Base-by-base conservation (phyloP, 2,797 vertebrate species). In the Crocodylus rhombifer region DNA sequence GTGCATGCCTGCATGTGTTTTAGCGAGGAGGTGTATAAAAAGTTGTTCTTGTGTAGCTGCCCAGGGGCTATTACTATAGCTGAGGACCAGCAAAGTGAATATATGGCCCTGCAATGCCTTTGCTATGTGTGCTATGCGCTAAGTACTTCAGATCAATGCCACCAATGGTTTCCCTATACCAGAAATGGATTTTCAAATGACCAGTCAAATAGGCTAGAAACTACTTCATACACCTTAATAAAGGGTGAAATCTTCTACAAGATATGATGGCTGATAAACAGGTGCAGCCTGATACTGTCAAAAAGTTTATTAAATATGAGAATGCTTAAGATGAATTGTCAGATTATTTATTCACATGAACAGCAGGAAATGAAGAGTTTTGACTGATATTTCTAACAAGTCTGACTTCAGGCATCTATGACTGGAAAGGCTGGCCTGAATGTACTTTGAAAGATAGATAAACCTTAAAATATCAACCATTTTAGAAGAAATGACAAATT, bases 291-390 rank as follows among this genome's bases (percentile, higher is more conserved):
- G 36, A 28, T n/a, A 11, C 51, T 77, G 26, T 26, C 89, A 88
- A 77, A 87, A 82, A 61, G 74, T 84, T 63, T 57, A 33, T 4
- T 33, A 62, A 20, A 90, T 77, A 18, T 63, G 65, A 85, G 60
- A 86, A 79, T 55, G 63, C 89, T 2, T 0, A 9, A 14, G 78
- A 55, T 77, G 51, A 92, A 94, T 90, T 82, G 62, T 87, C 84
- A 85, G n/a, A 60, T 92, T 92, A 81, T 92, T 93, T 91, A 85
- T 88, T 79, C 83, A 85, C 85, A 81, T 1, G 15, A n/a, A 57
- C 58, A 87, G 78, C 58, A 77, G 86, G 76, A 73, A 73, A 85
- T 56, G 81, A 76, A 80, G 60, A 91, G 23, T 92, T 91, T 71
- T 84, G 80, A 62, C 18, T 73, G 62, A 12, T 77, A 82, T 91